These are phyloP conservation scores for Argentina silus DNA, from an alignment of 2,797 vertebrate species.

Conservation along the genomic window DNA sequence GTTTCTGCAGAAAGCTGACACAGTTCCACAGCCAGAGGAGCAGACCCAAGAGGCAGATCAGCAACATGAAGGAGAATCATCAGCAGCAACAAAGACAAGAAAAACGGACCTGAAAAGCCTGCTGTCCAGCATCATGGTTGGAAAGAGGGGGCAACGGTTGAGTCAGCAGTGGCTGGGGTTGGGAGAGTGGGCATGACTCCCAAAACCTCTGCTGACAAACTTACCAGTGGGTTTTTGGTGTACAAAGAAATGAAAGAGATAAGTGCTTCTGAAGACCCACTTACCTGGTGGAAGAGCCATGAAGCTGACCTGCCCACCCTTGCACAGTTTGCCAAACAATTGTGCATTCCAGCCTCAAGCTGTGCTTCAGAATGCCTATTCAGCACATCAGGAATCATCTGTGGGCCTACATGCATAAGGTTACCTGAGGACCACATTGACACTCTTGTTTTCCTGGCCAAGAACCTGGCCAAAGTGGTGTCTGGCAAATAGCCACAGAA, in stretches of 20 bases:
- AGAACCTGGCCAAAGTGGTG: too few relatives aligned
- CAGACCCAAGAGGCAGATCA: background rate
- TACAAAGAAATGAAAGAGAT: constrained; percentile 2
- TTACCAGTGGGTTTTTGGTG: background rate
- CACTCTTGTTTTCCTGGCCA: too few relatives aligned
- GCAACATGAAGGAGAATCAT: too few relatives aligned
- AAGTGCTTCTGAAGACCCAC: background rate
- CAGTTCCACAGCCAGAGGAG: background rate
- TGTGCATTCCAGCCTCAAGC: constrained; percentile 5
- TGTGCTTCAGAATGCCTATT: background rate
- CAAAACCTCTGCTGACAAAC: background rate
- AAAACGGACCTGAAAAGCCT: background rate
- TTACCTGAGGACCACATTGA: too few relatives aligned
- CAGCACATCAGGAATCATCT: background rate
- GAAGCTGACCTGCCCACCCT: background rate
- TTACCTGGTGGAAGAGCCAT: background rate
- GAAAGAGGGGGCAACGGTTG: background rate
- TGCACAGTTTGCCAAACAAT: background rate
- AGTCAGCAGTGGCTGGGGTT: background rate
- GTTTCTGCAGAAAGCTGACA: background rate
- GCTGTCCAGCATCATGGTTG: background rate
- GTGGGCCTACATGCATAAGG: background rate
- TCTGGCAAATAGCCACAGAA: too few relatives aligned
- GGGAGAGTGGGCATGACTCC: background rate
- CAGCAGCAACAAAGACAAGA: background rate